Base-by-base conservation (phyloP, 92 coral and sea anemone genomes). In the Umimayanthus kanabou region DNA sequence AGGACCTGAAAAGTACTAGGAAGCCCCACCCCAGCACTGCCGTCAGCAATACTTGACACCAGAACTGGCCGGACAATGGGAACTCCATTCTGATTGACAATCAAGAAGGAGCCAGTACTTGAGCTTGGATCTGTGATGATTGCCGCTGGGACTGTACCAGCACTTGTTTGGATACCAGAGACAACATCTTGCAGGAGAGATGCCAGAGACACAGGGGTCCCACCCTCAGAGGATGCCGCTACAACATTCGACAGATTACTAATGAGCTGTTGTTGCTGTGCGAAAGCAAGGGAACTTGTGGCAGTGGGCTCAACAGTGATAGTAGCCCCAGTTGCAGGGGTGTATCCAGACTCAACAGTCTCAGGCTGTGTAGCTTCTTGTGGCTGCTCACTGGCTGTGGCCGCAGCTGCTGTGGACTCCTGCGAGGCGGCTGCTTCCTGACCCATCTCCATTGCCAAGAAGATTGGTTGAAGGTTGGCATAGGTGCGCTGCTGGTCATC, bases 401-500 rank as follows among this genome's bases (percentile, higher is more conserved):
- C 50, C 25, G 93, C 91, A 40, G 85, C 81, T 69, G 81, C 76
- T 22, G 89, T 37, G 69, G 66, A 76, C 39, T 89, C 88, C 72
- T 90, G 93, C 30, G 89, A 55, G 4, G 85, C 76, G 4, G 89
- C 84, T 26, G 98, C 98, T 11, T 96, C 98, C 86, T 96, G 98
- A 26, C 99, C 99, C 94, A 96, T 93, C 83, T 97, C 99, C 99
- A 97, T 97, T 37, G 99, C 99, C 65, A 97, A 88, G 79, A 97
- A 94, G 57, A 97, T 97, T 47, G 99, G 99, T 85, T 97, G 98
- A 16, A 97, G 96, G 90, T 97, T 95, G 75, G 99, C 99, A 90
- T 96, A 96, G 3, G 98, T 96, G 39, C 96, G 96, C 77, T 97
- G 98, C 81, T 97, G 96, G 64, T 93, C 94, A 75, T 89, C 96